Evolutionary conservation across 2,113 vertebrate species (phyloP), one percentile per base, ranked within the genome.

Genomic region (Cottus gobio): DNA sequence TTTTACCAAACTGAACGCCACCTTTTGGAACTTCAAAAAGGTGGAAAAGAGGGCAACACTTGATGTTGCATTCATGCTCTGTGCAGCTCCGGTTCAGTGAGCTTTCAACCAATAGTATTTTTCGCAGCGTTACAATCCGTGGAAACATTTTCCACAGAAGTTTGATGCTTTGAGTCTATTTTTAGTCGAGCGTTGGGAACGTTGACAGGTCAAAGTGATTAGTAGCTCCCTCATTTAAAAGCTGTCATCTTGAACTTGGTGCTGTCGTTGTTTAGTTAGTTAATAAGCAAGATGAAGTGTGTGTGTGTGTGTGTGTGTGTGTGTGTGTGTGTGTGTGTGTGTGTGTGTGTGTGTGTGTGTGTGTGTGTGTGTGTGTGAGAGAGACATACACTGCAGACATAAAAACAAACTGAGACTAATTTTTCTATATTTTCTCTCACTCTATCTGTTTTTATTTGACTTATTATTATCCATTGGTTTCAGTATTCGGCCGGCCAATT

Each of bases 191-290:
- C 42, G 31, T 65, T 31, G 58, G 30, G 36, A 39, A 57, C 67
- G 61, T 82, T 81, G 82, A 81, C 78, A 84, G 85, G 85, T 90
- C 87, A 89, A 71, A 80, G 82, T 84, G 85, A 88, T 92, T 84
- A 85, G 67, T 79, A 69, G 79, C 85, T 76, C 54, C 75, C 83
- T 86, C 82, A 77, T 85, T 91, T 87, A 81, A 79, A 65, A 78
- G 62, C 69, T 80, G 86, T 81, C 66, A 13, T 86, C 80, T 86
- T 89, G 73, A 89, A 89, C 87, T 77, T 73, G 52, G 71, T 68
- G 78, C 57, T 76, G 22, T 77, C 62, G 11, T 89, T 87, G 85
- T 87, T 89, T 90, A 73, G 75, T 68, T 88, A 22, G 83, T 71
- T 89, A 89, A 90, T 91, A 89, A 84, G 77, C 12, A 44, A 74